phyloP scores from a whole-genome alignment of 1,140 invertebrate genomes.

The Rhagoletis pomonella region DNA sequence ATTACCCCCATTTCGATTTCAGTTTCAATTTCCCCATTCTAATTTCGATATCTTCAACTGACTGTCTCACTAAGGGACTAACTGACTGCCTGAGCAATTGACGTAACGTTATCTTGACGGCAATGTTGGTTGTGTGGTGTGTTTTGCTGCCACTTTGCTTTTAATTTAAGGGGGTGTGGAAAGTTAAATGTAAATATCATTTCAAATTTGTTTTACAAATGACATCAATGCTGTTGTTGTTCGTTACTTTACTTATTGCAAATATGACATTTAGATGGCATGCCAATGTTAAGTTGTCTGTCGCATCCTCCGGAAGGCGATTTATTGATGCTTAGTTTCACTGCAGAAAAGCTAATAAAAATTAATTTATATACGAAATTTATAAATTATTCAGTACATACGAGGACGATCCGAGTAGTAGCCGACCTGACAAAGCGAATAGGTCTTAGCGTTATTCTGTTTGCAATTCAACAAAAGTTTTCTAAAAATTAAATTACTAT shows the following conservation, averaged over 20 bases:
- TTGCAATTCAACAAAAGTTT: too few relatives aligned
- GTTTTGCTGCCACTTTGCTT: too few relatives aligned
- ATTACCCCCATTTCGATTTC: constrained; percentile 50
- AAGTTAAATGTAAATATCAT: constrained; percentile 35
- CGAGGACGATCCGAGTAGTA: too few relatives aligned
- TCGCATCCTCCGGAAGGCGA: background rate
- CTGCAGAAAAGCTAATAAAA: too few relatives aligned
- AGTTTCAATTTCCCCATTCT: constrained; percentile 47
- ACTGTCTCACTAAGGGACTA: too few relatives aligned
- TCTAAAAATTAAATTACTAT: too few relatives aligned
- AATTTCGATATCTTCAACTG: constrained; percentile 47
- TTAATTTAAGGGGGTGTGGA: too few relatives aligned
- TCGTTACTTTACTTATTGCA: background rate
- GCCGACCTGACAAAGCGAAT: too few relatives aligned
- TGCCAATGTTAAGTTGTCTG: constrained; percentile 30
- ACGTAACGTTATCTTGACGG: background rate
- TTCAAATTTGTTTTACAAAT: constrained; percentile 17
- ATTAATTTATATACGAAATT: too few relatives aligned
- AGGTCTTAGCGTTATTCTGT: too few relatives aligned
- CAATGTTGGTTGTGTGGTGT: background rate
- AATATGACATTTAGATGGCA: constrained; percentile 10
- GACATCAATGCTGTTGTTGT: background rate
- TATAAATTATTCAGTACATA: too few relatives aligned
- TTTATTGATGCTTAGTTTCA: too few relatives aligned
- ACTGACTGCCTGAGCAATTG: constrained; percentile 7